phyloP scores from a whole-genome alignment of 2,888 invertebrate genomes.

The Aphidoletes aphidimyza region DNA sequence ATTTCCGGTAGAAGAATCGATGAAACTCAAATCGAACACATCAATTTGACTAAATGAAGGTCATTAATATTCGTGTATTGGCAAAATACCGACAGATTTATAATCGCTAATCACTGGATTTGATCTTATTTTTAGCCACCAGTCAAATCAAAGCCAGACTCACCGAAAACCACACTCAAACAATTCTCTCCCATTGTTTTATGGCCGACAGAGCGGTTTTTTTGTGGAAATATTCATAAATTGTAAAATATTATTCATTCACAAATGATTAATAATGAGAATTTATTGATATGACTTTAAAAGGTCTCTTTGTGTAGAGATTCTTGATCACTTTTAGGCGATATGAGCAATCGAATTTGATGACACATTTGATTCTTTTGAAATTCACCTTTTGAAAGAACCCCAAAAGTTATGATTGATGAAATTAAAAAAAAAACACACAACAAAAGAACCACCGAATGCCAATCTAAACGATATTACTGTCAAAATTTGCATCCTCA shows the following conservation, averaged over 20 bases:
- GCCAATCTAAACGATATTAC: neutral
- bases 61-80: neutral
- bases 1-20: neutral
- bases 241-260: neutral
- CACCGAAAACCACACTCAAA: neutral
- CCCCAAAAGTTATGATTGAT: neutral
- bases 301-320: neutral
- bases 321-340: neutral
- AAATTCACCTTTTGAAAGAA: neutral
- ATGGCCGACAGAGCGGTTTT: neutral
- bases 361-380: neutral
- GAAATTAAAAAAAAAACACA: neutral
- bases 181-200: neutral
- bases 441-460: neutral
- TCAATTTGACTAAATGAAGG: neutral
- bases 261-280: neutral
- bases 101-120: neutral
- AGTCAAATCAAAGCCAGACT: too few species aligned
- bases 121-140: neutral
- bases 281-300: neutral
- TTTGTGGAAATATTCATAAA: constrained; percentile 26
- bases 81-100: neutral
- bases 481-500: neutral
- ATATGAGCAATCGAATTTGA: neutral
- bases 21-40: neutral